Conservation (phyloP, 2,113 vertebrate species). For the Gallinago media region DNA sequence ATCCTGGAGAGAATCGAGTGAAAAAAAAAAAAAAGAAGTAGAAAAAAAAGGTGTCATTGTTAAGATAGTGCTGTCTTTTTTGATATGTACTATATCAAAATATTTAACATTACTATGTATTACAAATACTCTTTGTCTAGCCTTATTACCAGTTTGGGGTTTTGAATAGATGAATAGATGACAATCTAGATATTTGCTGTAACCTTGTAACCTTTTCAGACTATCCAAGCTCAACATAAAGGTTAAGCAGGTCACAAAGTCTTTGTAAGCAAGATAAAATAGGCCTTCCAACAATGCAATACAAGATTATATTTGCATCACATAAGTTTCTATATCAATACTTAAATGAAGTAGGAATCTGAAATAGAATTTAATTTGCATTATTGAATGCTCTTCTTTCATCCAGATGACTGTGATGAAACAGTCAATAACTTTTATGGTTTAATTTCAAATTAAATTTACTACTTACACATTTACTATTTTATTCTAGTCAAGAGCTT, state of each 20-base stretch:
- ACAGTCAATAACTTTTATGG: background rate
- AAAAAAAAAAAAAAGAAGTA: background rate
- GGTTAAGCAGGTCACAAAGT: constrained; percentile 14
- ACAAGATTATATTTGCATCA: background rate
- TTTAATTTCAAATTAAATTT: background rate
- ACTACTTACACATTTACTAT: background rate
- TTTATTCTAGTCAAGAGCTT: background rate
- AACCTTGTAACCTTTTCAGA: background rate
- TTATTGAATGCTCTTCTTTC: background rate
- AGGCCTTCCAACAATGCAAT: background rate
- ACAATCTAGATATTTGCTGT: background rate
- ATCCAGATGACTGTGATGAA: background rate
- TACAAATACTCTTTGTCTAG: constrained; percentile 8
- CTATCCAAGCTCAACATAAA: background rate
- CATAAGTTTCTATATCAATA: background rate
- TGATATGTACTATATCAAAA: background rate
- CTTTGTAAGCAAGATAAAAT: background rate
- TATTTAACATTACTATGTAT: constrained; percentile 13
- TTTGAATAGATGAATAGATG: background rate
- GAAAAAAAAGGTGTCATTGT: background rate
- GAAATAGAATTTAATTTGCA: background rate
- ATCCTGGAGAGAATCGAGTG: background rate
- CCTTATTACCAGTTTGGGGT: background rate
- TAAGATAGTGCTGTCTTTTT: background rate
- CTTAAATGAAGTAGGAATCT: background rate